Base-by-base conservation (phyloP, 2,113 vertebrate species). In the Morone chrysops region DNA sequence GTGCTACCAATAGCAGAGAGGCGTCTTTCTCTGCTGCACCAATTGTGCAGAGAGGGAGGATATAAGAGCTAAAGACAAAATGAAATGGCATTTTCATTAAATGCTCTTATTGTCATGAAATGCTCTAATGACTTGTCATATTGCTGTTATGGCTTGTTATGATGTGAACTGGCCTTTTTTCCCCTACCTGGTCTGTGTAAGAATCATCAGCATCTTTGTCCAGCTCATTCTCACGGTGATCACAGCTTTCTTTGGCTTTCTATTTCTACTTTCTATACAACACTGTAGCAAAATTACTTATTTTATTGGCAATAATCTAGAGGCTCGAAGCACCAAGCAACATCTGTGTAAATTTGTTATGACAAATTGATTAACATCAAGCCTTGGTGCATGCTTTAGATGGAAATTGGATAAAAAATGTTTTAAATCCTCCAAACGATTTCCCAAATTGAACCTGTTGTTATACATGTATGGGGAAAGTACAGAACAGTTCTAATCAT, bases 1-100 rank as follows among this genome's bases (percentile, higher is more conserved):
- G 38, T 36, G 82, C 76, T 68, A 62, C 75, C 63, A 75, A 13
- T 11, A 72, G 74, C 18, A 48, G 36, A 73, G 75, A 5, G 12
- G 56, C 40, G 70, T 56, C 45, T 80, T 36, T 38, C 20, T 48
- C 45, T 61, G 54, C 50, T 76, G 74, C 74, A 81, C 48, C 53
- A 63, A 43, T 38, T 68, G 48, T 75, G 53, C 38, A 0, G 74
- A 62, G 25, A 70, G 41, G 48, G 20, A 61, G 31, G 18, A 47
- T 41, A 62, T 31, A 50, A 5, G 56, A 81, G 72, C 20, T 20
- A 56, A 48, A 66, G 20, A 59, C 45, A 18, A 67, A 12, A 22
- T n/a, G 59, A 74, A 25, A 70, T 47, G 6, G 8, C 16, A 31
- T 31, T 31, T 31, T 31, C 31, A 25, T 25, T 25, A 25, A 25